phyloP scores from a whole-genome alignment of 2,888 invertebrate genomes.

The Drosophila quasianomalipes region DNA sequence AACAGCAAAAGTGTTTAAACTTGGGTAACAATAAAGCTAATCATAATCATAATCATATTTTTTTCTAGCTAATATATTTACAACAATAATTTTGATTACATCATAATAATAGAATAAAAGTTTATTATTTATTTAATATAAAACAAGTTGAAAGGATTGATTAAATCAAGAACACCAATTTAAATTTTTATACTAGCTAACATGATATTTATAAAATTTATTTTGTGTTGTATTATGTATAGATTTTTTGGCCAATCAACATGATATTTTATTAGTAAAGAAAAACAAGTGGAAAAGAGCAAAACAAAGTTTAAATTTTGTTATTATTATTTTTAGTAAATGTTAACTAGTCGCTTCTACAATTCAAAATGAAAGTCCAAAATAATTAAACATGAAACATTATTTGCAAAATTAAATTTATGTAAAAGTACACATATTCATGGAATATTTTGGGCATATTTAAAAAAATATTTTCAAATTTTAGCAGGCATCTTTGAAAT shows the following conservation, averaged over 20 bases:
- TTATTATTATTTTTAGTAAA: not conserved
- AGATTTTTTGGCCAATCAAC: too few relatives aligned
- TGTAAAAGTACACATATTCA: not conserved
- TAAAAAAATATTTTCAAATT: not conserved
- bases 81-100: not conserved
- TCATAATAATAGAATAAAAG: not conserved
- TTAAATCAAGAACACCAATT: not conserved
- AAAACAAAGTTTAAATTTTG: too few relatives aligned
- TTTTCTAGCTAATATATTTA: fast-evolving
- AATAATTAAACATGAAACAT: not conserved
- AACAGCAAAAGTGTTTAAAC: not conserved
- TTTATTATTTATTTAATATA: not conserved
- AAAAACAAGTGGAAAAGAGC: not conserved
- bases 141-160: not conserved
- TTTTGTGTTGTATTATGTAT: not conserved
- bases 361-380: not conserved
- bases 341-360: not conserved
- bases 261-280: not conserved
- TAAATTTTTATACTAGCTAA: not conserved
- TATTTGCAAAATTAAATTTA: not conserved
- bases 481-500: not conserved
- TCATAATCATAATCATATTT: not conserved
- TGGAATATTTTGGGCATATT: not conserved
- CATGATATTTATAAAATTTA: not conserved
- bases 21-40: not conserved